phyloP scores from a whole-genome alignment of 2,113 vertebrate species.

The Oryzias javanicus region DNA sequence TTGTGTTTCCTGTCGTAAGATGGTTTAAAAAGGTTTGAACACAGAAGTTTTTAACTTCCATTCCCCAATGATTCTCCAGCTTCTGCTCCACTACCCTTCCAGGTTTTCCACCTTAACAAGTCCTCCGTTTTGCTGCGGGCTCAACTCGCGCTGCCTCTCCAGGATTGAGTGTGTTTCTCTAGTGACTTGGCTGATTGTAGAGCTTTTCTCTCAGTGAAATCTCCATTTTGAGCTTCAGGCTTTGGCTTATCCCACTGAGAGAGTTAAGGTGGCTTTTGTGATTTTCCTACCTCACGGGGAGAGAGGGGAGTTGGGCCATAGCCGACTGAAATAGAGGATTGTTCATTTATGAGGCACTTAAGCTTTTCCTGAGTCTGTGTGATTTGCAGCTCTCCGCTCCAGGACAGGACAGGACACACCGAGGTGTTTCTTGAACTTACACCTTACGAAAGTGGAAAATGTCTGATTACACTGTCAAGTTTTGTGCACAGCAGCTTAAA shows the following conservation, averaged over 20 bases:
- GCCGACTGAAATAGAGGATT: background rate
- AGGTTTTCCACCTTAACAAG: background rate
- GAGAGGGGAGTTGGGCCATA: background rate
- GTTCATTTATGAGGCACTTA: background rate
- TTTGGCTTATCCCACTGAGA: background rate
- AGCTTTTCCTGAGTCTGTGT: background rate
- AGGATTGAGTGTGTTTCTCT: background rate
- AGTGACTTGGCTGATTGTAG: background rate
- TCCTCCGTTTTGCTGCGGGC: background rate
- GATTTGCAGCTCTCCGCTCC: background rate
- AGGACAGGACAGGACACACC: background rate
- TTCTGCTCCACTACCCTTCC: too few species aligned
- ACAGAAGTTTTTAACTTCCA: too few species aligned
- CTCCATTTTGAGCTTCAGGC: background rate
- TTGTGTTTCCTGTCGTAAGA: too few species aligned
- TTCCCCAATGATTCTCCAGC: too few species aligned
- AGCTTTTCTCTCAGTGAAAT: background rate
- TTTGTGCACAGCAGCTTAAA: background rate
- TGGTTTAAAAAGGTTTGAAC: too few species aligned
- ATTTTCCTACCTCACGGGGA: background rate
- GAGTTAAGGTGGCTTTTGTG: background rate
- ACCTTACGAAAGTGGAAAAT: background rate
- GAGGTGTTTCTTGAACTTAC: background rate
- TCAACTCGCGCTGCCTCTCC: background rate
- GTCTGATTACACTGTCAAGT: background rate